Evolutionary conservation across 2,888 invertebrate species (phyloP).

Genomic region (Drosophila borealis): DNA sequence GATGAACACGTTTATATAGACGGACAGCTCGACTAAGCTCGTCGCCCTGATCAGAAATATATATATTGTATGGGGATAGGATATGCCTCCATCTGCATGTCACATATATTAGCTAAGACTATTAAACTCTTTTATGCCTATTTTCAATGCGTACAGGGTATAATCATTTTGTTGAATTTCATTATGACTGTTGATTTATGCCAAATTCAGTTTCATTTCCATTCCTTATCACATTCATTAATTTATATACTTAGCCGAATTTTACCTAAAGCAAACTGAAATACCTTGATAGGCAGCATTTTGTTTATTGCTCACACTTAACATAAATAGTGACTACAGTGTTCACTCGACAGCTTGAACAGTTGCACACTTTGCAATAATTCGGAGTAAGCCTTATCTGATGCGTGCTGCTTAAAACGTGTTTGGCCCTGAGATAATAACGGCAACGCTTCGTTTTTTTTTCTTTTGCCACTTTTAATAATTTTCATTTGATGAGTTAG

Average conservation of each 20-base stretch:
- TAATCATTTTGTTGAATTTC: background rate
- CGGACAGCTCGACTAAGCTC: too few relatives aligned
- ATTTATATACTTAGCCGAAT: background rate
- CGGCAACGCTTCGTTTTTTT: background rate
- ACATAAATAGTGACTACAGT: slow-evolving; percentile 33
- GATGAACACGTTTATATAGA: too few relatives aligned
- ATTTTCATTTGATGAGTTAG: slow-evolving; percentile 26
- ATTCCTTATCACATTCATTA: slow-evolving; percentile 1
- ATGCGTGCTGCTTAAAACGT: background rate
- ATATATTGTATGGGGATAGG: too few relatives aligned
- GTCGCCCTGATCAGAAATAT: too few relatives aligned
- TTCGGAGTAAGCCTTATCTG: slow-evolving; percentile 29
- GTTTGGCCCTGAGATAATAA: slow-evolving; percentile 2
- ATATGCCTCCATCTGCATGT: too few relatives aligned
- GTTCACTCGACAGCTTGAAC: slow-evolving; percentile 7
- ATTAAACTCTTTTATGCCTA: too few relatives aligned
- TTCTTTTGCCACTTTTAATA: background rate
- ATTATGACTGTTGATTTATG: background rate
- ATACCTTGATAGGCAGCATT: slow-evolving; percentile 9
- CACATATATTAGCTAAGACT: too few relatives aligned
- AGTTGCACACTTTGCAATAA: slow-evolving; percentile 7
- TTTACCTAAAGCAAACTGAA: background rate
- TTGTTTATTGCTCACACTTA: slow-evolving; percentile 6
- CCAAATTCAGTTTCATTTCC: background rate
- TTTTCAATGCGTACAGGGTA: too few relatives aligned